A percentile compares a stretch with the other conserved stretches of the same genome.
These are phyloP conservation scores for Galerucella nymphaeae DNA, from an alignment of 2,888 invertebrate genomes.

Conservation along the genomic window DNA sequence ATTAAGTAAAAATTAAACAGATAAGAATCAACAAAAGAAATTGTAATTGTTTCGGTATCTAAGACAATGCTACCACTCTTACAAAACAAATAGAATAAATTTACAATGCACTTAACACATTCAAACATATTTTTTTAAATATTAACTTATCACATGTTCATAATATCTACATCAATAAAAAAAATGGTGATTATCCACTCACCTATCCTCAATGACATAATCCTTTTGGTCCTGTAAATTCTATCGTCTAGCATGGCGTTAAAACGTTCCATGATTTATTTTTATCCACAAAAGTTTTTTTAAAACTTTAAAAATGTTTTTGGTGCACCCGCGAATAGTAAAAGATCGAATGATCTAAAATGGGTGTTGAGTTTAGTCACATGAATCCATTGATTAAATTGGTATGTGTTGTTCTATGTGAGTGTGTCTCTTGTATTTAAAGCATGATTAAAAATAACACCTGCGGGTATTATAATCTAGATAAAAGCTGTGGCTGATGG, in stretches of 20 bases:
- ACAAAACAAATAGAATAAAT: neutral
- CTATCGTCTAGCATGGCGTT: constrained; percentile 23
- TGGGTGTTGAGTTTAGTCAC: constrained; percentile 7
- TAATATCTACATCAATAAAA: neutral
- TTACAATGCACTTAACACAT: neutral
- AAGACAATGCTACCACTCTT: neutral
- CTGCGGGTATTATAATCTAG: neutral
- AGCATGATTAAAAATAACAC: constrained; percentile 10
- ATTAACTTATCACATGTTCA: no score
- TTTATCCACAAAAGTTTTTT: neutral
- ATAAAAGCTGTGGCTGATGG: neutral
- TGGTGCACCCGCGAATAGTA: neutral
- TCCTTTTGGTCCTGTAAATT: constrained; percentile 35
- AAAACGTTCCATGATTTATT: constrained; percentile 24
- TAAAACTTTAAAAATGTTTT: no score
- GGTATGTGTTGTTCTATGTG: neutral
- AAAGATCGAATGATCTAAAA: constrained; percentile 1
- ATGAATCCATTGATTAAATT: neutral
- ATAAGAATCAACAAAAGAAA: no score
- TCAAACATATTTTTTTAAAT: neutral
- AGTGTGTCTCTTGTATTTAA: constrained; percentile 17
- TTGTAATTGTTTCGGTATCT: neutral
- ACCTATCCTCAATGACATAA: constrained; percentile 45
- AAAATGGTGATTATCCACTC: constrained; percentile 10
- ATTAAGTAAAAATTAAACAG: no score